These are phyloP conservation scores for Hippocampus zosterae DNA, from an alignment of 2,113 vertebrate species.

Conservation along the genomic window DNA sequence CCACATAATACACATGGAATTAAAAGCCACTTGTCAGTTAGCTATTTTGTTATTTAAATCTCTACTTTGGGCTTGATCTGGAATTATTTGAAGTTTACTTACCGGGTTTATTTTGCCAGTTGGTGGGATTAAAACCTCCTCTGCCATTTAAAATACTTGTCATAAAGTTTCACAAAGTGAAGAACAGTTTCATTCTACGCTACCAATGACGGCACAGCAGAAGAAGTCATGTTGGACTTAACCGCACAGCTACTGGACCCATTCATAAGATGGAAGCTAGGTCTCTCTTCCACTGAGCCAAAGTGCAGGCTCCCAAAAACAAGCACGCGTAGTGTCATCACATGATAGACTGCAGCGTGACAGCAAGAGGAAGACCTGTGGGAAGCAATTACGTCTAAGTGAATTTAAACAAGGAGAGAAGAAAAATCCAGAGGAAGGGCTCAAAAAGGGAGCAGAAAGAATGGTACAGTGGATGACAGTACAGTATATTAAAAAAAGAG, in stretches of 20 bases:
- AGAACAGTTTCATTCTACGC: slow-evolving; percentile 12
- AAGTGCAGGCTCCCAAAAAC: slow-evolving; percentile 35
- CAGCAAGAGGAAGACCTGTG: slow-evolving; percentile 58
- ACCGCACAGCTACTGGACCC: slow-evolving; percentile 2
- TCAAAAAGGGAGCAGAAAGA: not conserved
- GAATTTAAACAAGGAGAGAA: slow-evolving; percentile 57
- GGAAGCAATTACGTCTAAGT: slow-evolving; percentile 75
- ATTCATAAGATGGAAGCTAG: slow-evolving; percentile 17
- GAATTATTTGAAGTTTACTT: slow-evolving; percentile 36
- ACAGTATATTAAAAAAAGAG: not conserved
- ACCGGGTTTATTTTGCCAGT: slow-evolving; percentile 67
- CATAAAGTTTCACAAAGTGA: slow-evolving; percentile 2
- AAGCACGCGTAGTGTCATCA: slow-evolving; percentile 63
- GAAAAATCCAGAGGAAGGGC: not conserved
- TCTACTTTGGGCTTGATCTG: not conserved
- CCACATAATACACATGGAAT: not conserved
- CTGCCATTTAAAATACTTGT: slow-evolving; percentile 65
- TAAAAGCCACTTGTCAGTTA: not conserved
- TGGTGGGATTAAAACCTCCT: slow-evolving; percentile 66
- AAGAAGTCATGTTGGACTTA: slow-evolving; percentile 14
- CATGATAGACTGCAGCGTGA: slow-evolving; percentile 75
- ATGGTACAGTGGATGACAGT: not conserved
- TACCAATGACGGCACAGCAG: slow-evolving; percentile 38
- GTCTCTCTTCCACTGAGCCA: slow-evolving; percentile 16
- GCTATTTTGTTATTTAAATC: not conserved